A percentile compares a stretch with the other conserved stretches of the same genome.
Conservation (phyloP, 2,888 invertebrate species). For the Torymus aiolomorphi region DNA sequence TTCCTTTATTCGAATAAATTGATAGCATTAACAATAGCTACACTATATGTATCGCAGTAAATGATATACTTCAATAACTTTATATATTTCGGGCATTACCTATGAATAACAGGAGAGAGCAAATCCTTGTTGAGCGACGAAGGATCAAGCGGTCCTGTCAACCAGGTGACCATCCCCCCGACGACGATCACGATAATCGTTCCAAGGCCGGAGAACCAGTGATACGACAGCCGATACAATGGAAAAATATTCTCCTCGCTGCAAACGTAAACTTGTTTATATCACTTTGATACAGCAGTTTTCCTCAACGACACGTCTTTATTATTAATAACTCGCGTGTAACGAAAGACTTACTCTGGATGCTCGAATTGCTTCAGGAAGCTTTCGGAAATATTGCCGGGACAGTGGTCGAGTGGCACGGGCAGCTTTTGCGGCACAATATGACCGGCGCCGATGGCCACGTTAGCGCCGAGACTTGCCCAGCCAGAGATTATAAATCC, state of each 20-base stretch:
- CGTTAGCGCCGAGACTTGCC: constrained; percentile 83
- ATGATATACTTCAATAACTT: too few relatives aligned
- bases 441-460: constrained; percentile 79
- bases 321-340: not conserved
- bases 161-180: constrained; percentile 81
- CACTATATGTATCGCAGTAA: too few relatives aligned
- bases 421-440: constrained; percentile 79
- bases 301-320: not conserved
- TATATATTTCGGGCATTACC: constrained; percentile 67
- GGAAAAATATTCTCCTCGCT: constrained; percentile 80
- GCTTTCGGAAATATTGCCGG: constrained; percentile 69
- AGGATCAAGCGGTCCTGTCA: constrained; percentile 78
- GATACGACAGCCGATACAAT: constrained; percentile 86
- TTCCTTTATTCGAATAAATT: too few relatives aligned
- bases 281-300: not conserved
- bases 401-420: constrained; percentile 76
- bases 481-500: constrained; percentile 81
- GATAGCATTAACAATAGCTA: too few relatives aligned
- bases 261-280: constrained; percentile 40
- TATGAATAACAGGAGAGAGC: constrained; percentile 80
- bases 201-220: constrained; percentile 88
- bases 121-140: constrained; percentile 78
- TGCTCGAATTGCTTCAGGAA: constrained; percentile 67
- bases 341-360: constrained; percentile 52
- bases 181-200: constrained; percentile 82